A percentile compares a stretch with the other conserved stretches of the same genome.
These are phyloP conservation scores for Drosophila neotestacea DNA, from an alignment of 2,888 invertebrate species.

Conservation along the genomic window DNA sequence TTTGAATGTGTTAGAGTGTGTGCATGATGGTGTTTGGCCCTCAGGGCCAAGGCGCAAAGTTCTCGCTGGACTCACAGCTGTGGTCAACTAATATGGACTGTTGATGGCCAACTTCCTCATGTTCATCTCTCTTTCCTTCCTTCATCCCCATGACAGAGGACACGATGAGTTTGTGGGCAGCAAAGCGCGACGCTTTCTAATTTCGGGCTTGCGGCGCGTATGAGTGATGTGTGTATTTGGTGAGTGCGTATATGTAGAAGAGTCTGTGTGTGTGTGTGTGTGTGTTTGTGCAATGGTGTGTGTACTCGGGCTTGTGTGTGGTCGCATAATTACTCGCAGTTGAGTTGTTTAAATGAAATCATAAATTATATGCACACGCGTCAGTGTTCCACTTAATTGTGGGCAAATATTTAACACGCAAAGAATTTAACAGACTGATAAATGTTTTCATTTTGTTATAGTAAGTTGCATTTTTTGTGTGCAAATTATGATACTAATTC, in stretches of 20 bases:
- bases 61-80: slow-evolving; percentile 34
- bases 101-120: slow-evolving; percentile 36
- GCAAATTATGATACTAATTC: slow-evolving; percentile 9
- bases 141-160: neutral
- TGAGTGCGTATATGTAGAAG: slow-evolving; percentile 13
- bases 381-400: slow-evolving; percentile 67
- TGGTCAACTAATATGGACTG: slow-evolving; percentile 57
- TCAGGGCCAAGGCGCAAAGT: slow-evolving; percentile 57
- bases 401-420: slow-evolving; percentile 66
- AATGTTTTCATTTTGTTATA: slow-evolving; percentile 31
- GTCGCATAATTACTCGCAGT: slow-evolving; percentile 74
- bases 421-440: slow-evolving; percentile 63
- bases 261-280: slow-evolving; percentile 33
- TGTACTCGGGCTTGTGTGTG: slow-evolving; percentile 40
- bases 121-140: neutral
- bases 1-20: neutral
- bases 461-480: neutral
- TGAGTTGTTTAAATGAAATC: slow-evolving; percentile 76
- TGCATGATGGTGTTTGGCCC: slow-evolving; percentile 21
- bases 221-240: slow-evolving; percentile 47
- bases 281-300: slow-evolving; percentile 22
- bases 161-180: slow-evolving; percentile 15
- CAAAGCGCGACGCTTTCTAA: slow-evolving; percentile 56
- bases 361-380: slow-evolving; percentile 71
- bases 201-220: slow-evolving; percentile 50